These are phyloP conservation scores for Heteronetta atricapilla DNA, from an alignment of 2,113 vertebrate species.

Conservation along the genomic window DNA sequence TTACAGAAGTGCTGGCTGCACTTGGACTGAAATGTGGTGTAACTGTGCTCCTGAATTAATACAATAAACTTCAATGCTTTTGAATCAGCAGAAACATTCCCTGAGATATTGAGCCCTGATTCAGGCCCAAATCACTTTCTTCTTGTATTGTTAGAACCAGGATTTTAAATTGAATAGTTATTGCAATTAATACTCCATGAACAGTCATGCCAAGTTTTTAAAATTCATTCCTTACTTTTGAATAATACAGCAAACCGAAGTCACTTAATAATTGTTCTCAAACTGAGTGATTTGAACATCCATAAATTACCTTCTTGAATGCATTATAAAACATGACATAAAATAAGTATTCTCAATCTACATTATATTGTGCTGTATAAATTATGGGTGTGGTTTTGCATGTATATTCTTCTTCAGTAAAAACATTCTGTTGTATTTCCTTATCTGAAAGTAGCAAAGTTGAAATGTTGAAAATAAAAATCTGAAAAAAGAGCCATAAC, in stretches of 20 bases:
- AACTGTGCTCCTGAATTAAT: constrained; percentile 27
- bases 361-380: not conserved
- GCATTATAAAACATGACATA: not conserved
- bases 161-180: not conserved
- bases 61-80: not conserved
- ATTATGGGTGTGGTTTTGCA: not conserved
- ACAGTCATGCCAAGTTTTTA: not conserved
- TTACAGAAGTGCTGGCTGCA: not conserved
- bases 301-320: not conserved
- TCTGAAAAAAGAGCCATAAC: not conserved
- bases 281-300: not conserved
- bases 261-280: not conserved
- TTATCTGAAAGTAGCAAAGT: constrained; percentile 56
- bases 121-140: constrained; percentile 32
- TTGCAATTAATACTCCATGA: not conserved
- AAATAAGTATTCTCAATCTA: not conserved
- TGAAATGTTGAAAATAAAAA: constrained; percentile 63
- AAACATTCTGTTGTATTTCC: not conserved
- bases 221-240: not conserved
- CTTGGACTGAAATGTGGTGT: not conserved
- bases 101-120: not conserved
- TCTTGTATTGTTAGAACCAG: not conserved
- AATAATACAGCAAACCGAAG: not conserved
- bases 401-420: not conserved
- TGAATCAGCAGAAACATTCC: constrained; percentile 33